A percentile compares a stretch with the other conserved stretches of the same genome.
Evolutionary conservation across 2,113 vertebrate species (phyloP).

Genomic region (Otus sunia): DNA sequence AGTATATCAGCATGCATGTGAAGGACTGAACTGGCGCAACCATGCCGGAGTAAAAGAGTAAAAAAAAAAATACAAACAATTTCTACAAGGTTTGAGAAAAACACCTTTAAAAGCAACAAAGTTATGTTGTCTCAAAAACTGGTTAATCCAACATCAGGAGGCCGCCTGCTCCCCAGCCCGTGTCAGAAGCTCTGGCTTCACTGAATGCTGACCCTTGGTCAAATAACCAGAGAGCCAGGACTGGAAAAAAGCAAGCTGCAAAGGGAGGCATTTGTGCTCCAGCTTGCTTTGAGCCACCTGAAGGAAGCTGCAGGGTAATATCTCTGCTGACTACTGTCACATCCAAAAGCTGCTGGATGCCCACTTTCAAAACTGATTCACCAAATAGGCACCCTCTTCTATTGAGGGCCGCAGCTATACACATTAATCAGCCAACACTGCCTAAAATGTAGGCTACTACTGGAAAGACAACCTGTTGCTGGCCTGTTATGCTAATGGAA

Average conservation of each 20-base stretch:
- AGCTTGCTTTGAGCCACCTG: background rate
- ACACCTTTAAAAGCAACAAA: background rate
- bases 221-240: background rate
- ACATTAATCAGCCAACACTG: accelerated
- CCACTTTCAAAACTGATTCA: accelerated
- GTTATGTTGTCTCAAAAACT: background rate
- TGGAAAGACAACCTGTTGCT: background rate
- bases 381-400: accelerated
- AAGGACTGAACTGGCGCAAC: accelerated
- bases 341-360: background rate
- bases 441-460: background rate
- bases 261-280: background rate
- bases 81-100: background rate
- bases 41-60: accelerated
- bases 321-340: background rate
- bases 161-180: accelerated
- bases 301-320: background rate
- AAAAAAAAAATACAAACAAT: background rate
- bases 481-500: background rate
- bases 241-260: background rate
- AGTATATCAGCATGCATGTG: accelerated
- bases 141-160: accelerated
- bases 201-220: background rate
- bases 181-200: accelerated
- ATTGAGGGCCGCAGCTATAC: accelerated